Evolutionary conservation across 2,888 invertebrate species (phyloP).

Genomic region (Hybos culiciformis): DNA sequence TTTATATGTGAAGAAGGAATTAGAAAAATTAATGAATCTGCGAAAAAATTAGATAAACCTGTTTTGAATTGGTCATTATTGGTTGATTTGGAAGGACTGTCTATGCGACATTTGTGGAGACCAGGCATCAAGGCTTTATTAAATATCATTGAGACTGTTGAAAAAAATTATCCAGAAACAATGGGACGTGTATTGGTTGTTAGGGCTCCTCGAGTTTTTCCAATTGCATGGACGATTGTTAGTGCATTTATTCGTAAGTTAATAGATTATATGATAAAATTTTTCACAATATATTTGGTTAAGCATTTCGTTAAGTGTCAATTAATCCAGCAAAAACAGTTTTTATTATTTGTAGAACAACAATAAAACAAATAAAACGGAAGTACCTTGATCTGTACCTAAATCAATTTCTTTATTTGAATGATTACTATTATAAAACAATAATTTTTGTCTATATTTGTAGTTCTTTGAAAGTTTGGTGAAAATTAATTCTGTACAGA

Average conservation of each 20-base stretch:
- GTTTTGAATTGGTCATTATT: slow-evolving; percentile 81
- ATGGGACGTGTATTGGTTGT: slow-evolving; percentile 84
- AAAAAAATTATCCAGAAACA: slow-evolving; percentile 91
- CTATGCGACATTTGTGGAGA: slow-evolving; percentile 91
- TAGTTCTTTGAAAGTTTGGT: no score
- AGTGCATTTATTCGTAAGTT: slow-evolving; percentile 76
- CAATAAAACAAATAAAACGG: no score
- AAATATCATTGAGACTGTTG: slow-evolving; percentile 67
- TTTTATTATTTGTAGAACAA: no score
- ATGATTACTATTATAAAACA: no score
- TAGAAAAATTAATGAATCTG: slow-evolving; percentile 73
- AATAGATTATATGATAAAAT: not conserved
- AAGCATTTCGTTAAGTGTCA: not conserved
- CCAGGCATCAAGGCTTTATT: slow-evolving; percentile 69
- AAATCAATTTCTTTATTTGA: no score
- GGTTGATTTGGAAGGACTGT: slow-evolving; percentile 84
- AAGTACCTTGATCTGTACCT: no score
- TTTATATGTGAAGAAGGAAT: slow-evolving; percentile 88
- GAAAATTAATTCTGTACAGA: no score
- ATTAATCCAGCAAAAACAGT: no score
- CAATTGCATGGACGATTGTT: slow-evolving; percentile 89
- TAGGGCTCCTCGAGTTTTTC: slow-evolving; percentile 84
- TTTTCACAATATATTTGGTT: not conserved
- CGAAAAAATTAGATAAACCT: slow-evolving; percentile 62
- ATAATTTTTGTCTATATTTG: no score